Evolutionary conservation across 2,113 vertebrate species (phyloP).

Genomic region (Cinclus cinclus): DNA sequence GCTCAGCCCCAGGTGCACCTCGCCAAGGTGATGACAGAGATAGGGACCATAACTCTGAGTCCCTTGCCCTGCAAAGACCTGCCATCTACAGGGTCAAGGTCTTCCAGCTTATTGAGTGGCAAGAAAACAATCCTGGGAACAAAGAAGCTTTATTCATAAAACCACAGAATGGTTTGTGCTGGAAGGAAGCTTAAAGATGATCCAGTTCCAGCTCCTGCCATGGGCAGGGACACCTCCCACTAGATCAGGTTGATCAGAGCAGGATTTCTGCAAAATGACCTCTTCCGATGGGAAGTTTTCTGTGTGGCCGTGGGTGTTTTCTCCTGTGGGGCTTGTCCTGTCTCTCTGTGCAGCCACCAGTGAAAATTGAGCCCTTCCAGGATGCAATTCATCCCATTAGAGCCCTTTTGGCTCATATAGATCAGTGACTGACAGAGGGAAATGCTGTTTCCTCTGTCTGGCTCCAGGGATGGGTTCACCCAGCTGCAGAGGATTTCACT

Average conservation of each 20-base stretch:
- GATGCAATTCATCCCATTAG: neutral
- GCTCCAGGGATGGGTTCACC: neutral
- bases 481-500: neutral
- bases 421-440: neutral
- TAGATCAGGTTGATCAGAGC: neutral
- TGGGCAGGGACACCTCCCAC: neutral
- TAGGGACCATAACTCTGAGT: neutral
- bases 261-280: neutral
- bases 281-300: neutral
- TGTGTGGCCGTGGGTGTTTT: neutral
- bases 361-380: neutral
- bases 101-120: neutral
- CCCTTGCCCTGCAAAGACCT: neutral
- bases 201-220: neutral
- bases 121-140: neutral
- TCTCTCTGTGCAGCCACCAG: neutral
- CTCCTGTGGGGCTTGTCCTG: neutral
- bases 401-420: neutral
- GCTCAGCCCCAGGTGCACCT: neutral
- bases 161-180: neutral
- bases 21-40: neutral
- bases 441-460: neutral
- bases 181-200: neutral
- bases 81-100: neutral
- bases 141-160: neutral